phyloP scores from a whole-genome alignment of 1,140 invertebrate genomes.

The Lucilia sericata region DNA sequence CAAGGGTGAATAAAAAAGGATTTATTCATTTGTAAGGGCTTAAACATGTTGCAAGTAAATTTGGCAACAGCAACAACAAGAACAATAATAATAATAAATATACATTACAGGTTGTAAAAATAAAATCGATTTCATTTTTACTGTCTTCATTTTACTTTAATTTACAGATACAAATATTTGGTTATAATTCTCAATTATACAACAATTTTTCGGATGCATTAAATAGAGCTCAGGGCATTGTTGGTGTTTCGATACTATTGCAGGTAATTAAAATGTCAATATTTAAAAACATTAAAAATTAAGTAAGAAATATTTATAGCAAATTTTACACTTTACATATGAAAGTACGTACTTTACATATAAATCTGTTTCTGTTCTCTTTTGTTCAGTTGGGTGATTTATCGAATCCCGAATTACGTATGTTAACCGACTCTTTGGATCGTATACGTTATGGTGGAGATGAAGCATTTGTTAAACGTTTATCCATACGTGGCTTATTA shows the following conservation, averaged over 20 bases:
- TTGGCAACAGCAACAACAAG: background rate
- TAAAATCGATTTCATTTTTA: constrained; percentile 38
- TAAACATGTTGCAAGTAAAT: constrained; percentile 5
- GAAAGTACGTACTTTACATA: background rate
- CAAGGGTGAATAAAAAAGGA: constrained; percentile 28
- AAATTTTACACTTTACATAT: background rate
- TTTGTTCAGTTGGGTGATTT: constrained; percentile 82
- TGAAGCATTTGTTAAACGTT: constrained; percentile 81
- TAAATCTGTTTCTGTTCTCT: background rate
- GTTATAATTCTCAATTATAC: constrained; percentile 94
- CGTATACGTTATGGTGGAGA: constrained; percentile 89
- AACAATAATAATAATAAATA: background rate
- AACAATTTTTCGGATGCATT: constrained; percentile 91
- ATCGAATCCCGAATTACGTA: constrained; percentile 86
- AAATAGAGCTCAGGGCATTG: constrained; percentile 89
- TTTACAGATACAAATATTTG: constrained; percentile 90
- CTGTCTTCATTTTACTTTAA: background rate
- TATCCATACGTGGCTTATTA: constrained; percentile 86
- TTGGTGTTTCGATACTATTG: constrained; percentile 86
- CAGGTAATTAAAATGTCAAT: constrained; percentile 74
- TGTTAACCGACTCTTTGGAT: constrained; percentile 88
- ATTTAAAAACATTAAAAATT: constrained; percentile 30
- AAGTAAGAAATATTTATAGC: too few relatives aligned
- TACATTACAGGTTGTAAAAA: background rate
- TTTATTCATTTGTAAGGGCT: constrained; percentile 16